These are phyloP conservation scores for Nannoperca obscura DNA, from an alignment of 2,797 vertebrate species.

Conservation along the genomic window DNA sequence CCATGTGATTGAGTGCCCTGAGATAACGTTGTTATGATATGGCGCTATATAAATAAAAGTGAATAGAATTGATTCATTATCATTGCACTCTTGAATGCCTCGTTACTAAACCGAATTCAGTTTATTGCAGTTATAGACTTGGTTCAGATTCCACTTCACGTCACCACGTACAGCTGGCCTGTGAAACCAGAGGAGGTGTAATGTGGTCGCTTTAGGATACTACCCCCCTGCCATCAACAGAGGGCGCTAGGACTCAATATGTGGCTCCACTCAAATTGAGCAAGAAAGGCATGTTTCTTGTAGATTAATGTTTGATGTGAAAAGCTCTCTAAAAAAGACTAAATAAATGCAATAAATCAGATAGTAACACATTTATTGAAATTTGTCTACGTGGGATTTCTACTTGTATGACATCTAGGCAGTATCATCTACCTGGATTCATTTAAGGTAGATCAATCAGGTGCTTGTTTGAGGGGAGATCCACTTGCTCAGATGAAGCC, in stretches of 20 bases:
- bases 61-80: too few species aligned
- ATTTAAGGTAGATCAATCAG: conserved; percentile 12
- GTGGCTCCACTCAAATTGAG: conserved; percentile 40
- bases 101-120: neutral
- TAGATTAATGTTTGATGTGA: conserved; percentile 52
- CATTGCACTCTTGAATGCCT: neutral
- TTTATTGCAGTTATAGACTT: neutral
- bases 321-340: conserved; percentile 13
- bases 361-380: neutral
- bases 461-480: conserved; percentile 11
- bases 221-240: conserved; percentile 74
- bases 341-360: conserved; percentile 35
- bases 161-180: conserved; percentile 1
- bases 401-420: neutral
- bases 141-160: neutral
- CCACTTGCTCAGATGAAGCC: conserved; percentile 23
- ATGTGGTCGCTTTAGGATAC: conserved; percentile 17
- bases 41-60: too few species aligned
- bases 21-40: too few species aligned
- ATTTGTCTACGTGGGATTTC: neutral
- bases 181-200: conserved; percentile 4
- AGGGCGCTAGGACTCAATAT: conserved; percentile 85
- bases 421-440: conserved; percentile 14
- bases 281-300: conserved; percentile 29
- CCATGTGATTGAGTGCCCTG: too few species aligned